Conservation (phyloP, 2,797 vertebrate species). For the Discoglossus pictus region DNA sequence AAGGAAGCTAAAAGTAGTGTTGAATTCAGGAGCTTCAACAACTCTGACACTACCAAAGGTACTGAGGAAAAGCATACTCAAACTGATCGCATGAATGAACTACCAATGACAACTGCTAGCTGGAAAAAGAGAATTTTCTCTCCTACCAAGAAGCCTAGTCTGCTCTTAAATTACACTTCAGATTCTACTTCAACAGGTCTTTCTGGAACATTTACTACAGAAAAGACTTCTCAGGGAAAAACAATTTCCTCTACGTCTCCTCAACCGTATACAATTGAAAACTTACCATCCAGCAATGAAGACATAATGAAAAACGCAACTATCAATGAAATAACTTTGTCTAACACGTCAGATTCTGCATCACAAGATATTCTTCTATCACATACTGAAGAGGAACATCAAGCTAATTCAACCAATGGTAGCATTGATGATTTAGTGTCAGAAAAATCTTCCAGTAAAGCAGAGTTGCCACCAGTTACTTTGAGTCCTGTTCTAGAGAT, state of each 20-base stretch:
- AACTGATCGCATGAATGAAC: conserved; percentile 60
- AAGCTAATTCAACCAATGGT: conserved; percentile 55
- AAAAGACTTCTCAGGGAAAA: conserved; percentile 60
- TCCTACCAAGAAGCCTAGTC: conserved; percentile 58
- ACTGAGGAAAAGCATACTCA: conserved; percentile 60
- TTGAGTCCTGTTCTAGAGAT: conserved; percentile 62
- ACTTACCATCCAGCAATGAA: conserved; percentile 54
- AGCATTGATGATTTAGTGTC: conserved; percentile 49
- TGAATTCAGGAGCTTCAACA: conserved; percentile 50
- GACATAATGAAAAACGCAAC: conserved; percentile 53
- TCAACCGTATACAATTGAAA: conserved; percentile 55
- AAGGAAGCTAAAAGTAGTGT: conserved; percentile 39
- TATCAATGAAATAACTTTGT: conserved; percentile 54
- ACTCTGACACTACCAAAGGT: conserved; percentile 40
- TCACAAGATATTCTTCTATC: conserved; percentile 36
- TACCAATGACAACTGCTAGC: conserved; percentile 59
- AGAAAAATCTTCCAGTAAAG: conserved; percentile 57
- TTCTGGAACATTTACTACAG: conserved; percentile 51
- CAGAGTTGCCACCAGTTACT: conserved; percentile 54
- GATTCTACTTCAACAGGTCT: conserved; percentile 61
- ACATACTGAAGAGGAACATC: conserved; percentile 55
- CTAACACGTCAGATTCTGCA: conserved; percentile 39
- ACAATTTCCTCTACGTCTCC: conserved; percentile 64
- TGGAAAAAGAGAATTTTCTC: conserved; percentile 61
- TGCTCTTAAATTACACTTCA: conserved; percentile 62